These are phyloP conservation scores for Heliconius himera DNA, from an alignment of 1,140 invertebrate genomes.

Conservation along the genomic window DNA sequence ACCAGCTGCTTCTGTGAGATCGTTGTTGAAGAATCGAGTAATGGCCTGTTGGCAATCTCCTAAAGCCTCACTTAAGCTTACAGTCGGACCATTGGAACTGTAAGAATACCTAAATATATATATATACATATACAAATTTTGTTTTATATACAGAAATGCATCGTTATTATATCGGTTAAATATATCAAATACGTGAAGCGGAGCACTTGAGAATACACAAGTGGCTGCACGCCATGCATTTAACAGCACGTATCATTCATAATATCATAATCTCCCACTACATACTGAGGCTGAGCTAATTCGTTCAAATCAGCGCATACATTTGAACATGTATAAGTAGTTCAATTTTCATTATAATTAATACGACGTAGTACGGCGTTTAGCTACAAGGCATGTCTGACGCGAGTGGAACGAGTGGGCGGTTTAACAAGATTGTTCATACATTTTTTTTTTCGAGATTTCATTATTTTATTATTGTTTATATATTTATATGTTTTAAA, in stretches of 20 bases:
- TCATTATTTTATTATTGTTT: too few relatives aligned
- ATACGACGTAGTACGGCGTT: background rate
- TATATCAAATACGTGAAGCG: too few relatives aligned
- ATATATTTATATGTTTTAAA: too few relatives aligned
- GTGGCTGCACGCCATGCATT: too few relatives aligned
- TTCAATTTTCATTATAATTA: background rate
- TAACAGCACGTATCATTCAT: too few relatives aligned
- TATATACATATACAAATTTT: too few relatives aligned
- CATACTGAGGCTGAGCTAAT: background rate
- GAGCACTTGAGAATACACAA: too few relatives aligned
- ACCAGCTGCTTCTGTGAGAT: slow-evolving; percentile 55
- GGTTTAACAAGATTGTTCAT: too few relatives aligned
- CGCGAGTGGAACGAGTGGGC: too few relatives aligned
- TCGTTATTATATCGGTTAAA: too few relatives aligned
- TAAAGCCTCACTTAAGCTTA: slow-evolving; percentile 56
- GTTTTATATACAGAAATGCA: too few relatives aligned
- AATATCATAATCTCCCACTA: background rate
- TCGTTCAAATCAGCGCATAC: background rate
- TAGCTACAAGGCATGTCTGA: background rate
- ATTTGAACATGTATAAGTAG: background rate
- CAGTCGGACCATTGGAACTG: background rate
- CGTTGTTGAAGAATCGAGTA: slow-evolving; percentile 66
- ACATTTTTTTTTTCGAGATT: too few relatives aligned
- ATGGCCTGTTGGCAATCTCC: slow-evolving; percentile 62
- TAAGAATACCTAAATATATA: background rate